Percentiles rank a stretch among this genome's conserved stretches.
Conservation (phyloP, 2,888 invertebrate species). For the Standfussiana lucernea region DNA sequence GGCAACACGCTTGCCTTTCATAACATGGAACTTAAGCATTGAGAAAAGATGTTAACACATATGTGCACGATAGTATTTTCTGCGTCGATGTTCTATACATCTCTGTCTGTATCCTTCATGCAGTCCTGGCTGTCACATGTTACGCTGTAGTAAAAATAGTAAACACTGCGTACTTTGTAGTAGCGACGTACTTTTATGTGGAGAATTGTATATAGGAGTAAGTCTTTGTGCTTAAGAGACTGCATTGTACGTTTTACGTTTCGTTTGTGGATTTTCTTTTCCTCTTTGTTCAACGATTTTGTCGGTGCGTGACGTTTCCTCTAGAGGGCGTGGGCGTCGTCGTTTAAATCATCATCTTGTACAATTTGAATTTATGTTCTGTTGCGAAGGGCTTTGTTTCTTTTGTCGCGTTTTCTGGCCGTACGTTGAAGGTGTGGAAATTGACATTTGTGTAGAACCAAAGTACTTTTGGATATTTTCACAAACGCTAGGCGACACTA, state of each 20-base stretch:
- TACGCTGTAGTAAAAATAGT: conserved; percentile 9
- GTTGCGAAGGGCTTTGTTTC: conserved; percentile 12
- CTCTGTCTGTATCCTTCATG: not conserved
- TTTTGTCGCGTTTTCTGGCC: not conserved
- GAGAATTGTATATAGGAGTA: not conserved
- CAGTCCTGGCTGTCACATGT: not conserved
- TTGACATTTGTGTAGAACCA: not conserved
- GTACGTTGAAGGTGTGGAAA: not conserved
- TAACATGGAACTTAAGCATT: not conserved
- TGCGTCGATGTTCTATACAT: too few species aligned
- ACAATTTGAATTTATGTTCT: conserved; percentile 11
- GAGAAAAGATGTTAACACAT: not conserved
- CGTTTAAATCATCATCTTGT: conserved; percentile 29
- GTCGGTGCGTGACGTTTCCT: conserved; percentile 10
- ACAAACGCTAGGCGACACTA: not conserved
- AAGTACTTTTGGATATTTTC: not conserved
- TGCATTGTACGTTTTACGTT: conserved; percentile 9
- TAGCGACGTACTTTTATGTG: conserved; percentile 10
- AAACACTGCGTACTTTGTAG: not conserved
- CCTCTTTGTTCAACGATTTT: not conserved
- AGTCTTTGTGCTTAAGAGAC: conserved; percentile 11
- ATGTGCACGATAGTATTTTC: too few species aligned
- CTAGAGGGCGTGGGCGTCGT: conserved; percentile 28
- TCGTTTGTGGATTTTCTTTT: not conserved
- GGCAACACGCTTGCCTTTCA: too few species aligned